phyloP scores from a whole-genome alignment of 2,797 vertebrate species.

The Girardinus metallicus region DNA sequence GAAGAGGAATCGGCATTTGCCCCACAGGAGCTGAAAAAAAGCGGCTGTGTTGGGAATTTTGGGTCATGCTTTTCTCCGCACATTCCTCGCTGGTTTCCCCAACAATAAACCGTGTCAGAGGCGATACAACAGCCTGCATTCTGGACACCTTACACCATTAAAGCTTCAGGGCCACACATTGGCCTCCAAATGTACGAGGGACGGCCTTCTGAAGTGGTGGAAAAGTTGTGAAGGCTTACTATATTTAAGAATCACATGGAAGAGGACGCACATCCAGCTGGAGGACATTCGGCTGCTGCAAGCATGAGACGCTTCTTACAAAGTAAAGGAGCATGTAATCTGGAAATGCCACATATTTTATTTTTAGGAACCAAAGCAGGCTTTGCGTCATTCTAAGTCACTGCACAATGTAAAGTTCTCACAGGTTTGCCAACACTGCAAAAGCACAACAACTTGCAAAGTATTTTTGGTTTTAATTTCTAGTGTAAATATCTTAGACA shows the following conservation, averaged over 20 bases:
- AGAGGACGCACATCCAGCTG: slow-evolving; percentile 10
- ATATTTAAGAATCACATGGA: slow-evolving; percentile 49
- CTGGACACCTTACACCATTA: slow-evolving; percentile 43
- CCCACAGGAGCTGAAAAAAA: slow-evolving; percentile 70
- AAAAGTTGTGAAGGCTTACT: slow-evolving; percentile 43
- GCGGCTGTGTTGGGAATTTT: slow-evolving; percentile 71
- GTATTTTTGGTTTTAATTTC: no score
- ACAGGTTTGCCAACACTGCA: slow-evolving; percentile 18
- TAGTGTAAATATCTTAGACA: no score
- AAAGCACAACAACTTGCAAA: no score
- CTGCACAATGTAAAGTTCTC: slow-evolving; percentile 9
- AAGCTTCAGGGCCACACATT: slow-evolving; percentile 22
- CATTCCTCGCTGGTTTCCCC: slow-evolving; percentile 70
- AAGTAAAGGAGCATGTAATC: slow-evolving; percentile 38
- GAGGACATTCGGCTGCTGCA: slow-evolving; percentile 26
- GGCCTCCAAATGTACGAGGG: slow-evolving; percentile 21
- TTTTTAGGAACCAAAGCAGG: slow-evolving; percentile 56
- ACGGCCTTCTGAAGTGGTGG: slow-evolving; percentile 31
- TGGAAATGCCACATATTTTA: slow-evolving; percentile 68
- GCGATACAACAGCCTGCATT: slow-evolving; percentile 63
- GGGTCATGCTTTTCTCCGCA: slow-evolving; percentile 76
- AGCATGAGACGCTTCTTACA: slow-evolving; percentile 22
- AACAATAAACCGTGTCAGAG: slow-evolving; percentile 67
- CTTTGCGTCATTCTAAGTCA: slow-evolving; percentile 27
- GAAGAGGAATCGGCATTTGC: slow-evolving; percentile 62